phyloP scores from a whole-genome alignment of 2,888 invertebrate species.

The Drosophila vallismaia region DNA sequence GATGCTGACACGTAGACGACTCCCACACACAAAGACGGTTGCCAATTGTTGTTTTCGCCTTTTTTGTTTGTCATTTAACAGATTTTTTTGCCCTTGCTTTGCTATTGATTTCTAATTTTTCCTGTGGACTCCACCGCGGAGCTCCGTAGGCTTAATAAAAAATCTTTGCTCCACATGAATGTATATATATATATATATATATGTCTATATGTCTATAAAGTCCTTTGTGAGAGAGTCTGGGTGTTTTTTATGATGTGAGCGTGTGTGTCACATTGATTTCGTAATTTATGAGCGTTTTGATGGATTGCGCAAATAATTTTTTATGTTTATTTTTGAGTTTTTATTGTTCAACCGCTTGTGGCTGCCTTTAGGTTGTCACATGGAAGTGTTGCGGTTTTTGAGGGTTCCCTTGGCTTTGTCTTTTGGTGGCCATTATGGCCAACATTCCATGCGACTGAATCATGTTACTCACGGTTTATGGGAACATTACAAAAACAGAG shows the following conservation, averaged over 20 bases:
- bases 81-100: constrained; percentile 45
- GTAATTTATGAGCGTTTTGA: constrained; percentile 59
- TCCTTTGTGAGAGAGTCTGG: constrained; percentile 1
- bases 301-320: constrained; percentile 63
- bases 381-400: constrained; percentile 4
- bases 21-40: constrained; percentile 4
- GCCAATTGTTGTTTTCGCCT: constrained; percentile 30
- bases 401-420: background rate
- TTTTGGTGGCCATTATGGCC: constrained; percentile 19
- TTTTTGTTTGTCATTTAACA: constrained; percentile 63
- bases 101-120: constrained; percentile 72
- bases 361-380: constrained; percentile 15
- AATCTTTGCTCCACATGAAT: constrained; percentile 17
- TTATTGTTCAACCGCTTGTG: constrained; percentile 45
- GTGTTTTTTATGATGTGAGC: constrained; percentile 31
- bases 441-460: constrained; percentile 23
- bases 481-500: background rate
- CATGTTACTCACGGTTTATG: constrained; percentile 8
- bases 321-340: constrained; percentile 45
- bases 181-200: background rate
- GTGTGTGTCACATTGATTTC: constrained; percentile 53
- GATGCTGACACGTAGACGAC: constrained; percentile 43
- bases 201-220: background rate
- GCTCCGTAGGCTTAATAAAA: constrained; percentile 44
- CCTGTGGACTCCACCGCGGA: background rate